Conservation (phyloP, 2,888 invertebrate species). For the Eupithecia dodoneata region DNA sequence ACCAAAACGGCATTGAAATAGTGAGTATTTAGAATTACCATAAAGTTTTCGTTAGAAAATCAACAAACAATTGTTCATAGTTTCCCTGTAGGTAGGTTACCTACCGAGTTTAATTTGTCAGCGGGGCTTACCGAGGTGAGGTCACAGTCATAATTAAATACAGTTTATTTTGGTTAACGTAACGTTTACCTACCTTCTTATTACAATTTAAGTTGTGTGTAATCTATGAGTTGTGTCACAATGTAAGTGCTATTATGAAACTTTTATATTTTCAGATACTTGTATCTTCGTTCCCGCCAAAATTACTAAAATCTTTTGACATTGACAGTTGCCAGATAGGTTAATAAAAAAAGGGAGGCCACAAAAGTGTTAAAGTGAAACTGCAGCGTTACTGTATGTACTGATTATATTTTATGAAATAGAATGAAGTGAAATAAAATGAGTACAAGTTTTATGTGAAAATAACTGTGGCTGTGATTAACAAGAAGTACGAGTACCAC, state of each 20-base stretch:
- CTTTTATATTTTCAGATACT: background rate
- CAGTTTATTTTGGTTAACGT: background rate
- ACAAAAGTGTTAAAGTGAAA: background rate
- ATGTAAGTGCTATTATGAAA: background rate
- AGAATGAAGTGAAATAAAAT: background rate
- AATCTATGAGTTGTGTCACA: too few species aligned
- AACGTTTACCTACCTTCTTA: background rate
- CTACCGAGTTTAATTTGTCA: background rate
- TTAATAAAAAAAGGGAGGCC: background rate
- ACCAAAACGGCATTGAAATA: background rate
- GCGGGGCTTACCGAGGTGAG: background rate
- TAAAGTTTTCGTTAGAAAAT: background rate
- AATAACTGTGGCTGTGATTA: background rate
- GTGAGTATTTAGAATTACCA: background rate
- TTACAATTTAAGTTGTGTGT: background rate
- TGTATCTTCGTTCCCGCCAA: background rate
- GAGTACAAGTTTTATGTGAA: background rate
- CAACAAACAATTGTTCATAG: background rate
- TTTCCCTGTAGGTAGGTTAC: too few species aligned
- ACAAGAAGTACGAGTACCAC: background rate
- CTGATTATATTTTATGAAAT: background rate
- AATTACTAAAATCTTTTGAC: background rate
- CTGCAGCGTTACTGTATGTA: background rate
- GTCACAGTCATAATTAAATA: background rate
- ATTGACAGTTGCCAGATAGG: background rate